These are phyloP conservation scores for Drosophila subquinaria DNA, from an alignment of 2,888 invertebrate genomes.

Conservation along the genomic window DNA sequence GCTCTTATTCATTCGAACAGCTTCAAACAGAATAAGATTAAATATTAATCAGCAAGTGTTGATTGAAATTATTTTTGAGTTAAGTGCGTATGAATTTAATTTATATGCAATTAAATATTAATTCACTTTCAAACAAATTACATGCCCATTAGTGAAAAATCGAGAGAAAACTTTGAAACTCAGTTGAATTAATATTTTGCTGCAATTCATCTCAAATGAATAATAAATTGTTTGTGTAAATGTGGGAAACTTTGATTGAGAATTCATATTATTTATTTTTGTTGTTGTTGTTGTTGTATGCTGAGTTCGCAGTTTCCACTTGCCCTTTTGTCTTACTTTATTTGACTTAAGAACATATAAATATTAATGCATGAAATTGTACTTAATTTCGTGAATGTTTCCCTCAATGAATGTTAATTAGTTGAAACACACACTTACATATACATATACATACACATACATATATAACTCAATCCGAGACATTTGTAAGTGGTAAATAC, in stretches of 20 bases:
- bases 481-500: constrained; percentile 8
- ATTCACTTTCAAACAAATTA: too few relatives aligned
- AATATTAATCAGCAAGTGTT: neutral
- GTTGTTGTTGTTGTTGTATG: neutral
- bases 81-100: too few relatives aligned
- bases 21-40: neutral
- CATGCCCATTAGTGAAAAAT: too few relatives aligned
- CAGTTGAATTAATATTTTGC: neutral
- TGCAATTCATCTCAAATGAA: neutral
- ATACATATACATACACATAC: neutral
- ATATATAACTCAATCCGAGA: constrained; percentile 10
- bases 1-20: neutral
- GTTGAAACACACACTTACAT: too few relatives aligned
- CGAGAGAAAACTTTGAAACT: too few relatives aligned
- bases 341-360: neutral
- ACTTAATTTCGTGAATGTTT: neutral
- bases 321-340: neutral
- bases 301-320: neutral
- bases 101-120: too few relatives aligned
- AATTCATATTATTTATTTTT: too few relatives aligned
- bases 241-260: too few relatives aligned
- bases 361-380: constrained; percentile 9
- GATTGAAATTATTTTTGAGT: too few relatives aligned
- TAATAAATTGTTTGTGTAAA: too few relatives aligned
- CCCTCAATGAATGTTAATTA: constrained; percentile 10